phyloP scores from a whole-genome alignment of 2,113 vertebrate genomes.

The Craseonycteris thonglongyai region DNA sequence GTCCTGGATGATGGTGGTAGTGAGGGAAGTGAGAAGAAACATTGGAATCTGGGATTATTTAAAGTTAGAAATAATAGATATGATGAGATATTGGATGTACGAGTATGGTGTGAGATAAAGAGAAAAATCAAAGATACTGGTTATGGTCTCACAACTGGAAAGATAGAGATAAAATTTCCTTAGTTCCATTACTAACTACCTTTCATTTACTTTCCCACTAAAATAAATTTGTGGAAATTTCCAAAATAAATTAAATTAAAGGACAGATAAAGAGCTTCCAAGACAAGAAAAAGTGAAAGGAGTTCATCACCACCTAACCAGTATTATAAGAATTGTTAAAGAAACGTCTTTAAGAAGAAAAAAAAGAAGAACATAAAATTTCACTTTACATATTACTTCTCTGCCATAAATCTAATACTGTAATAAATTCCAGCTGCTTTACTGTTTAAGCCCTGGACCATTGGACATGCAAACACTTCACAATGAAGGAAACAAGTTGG shows the following conservation, averaged over 20 bases:
- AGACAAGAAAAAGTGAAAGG: too few species aligned
- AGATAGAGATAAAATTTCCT: neutral
- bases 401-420: neutral
- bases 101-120: neutral
- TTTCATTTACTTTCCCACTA: neutral
- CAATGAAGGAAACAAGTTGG: neutral
- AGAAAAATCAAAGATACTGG: neutral
- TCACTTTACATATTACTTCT: neutral
- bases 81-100: neutral
- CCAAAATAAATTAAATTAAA: too few species aligned
- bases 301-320: too few species aligned
- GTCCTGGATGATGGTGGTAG: too few species aligned
- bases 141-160: neutral
- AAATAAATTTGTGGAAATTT: neutral
- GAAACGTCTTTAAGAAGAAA: too few species aligned
- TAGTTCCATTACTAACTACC: neutral
- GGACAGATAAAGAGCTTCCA: too few species aligned
- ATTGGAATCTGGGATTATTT: neutral
- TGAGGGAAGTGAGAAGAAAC: neutral
- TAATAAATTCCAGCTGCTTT: neutral
- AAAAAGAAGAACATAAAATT: too few species aligned
- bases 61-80: neutral
- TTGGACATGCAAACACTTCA: neutral
- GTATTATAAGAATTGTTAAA: too few species aligned
- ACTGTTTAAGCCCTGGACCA: neutral